Evolutionary conservation across 2,113 vertebrate genomes (phyloP), one percentile per base, ranked within the genome.

Genomic region (Chloropsis hardwickii): DNA sequence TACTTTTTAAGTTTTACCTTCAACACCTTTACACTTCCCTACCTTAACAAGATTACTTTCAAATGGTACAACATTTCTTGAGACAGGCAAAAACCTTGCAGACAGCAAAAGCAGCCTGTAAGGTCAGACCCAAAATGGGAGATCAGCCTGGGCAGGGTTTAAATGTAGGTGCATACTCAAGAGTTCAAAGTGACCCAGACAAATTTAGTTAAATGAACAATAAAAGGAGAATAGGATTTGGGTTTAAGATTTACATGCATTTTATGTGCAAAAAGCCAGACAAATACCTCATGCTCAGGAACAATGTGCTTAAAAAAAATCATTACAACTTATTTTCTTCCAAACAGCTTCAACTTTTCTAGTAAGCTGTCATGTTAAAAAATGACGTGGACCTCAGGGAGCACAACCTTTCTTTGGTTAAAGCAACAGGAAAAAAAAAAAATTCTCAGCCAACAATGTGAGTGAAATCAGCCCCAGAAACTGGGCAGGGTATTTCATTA

Each of bases 361-460:
- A 62, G 9, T 27, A 40, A 62, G 24, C 0, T 23, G 4, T 10
- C 10, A 22, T 3, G 2, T 40, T 66, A 67, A 35, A 65, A 81
- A 58, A 85, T 61, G 0, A 40, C 11, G 6, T 10, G 24, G n/a
- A 57, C 9, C 11, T n/a, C 37, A 57, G 11, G n/a, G 4, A 81
- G 21, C 10, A 66, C 2, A 84, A 54, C 7, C 10, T 6, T 74
- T 66, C 39, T 78, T 65, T 70, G 10, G 7, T 37, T 57, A 40
- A 84, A 48, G 8, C 35, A 84, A 60, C 7, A 82, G 15, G 35
- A 33, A 58, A 77, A 47, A 35, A 45, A 37, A 37, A 37, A 10
- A 37, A 33, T 1, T 0, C 0, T 35, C 2, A 1, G 21, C 9
- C 29, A 86, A 56, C 39, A 73, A 62, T 16, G 7, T 35, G 42